A percentile compares a stretch with the other conserved stretches of the same genome.
phyloP scores from a whole-genome alignment of 2,888 invertebrate species.

The Himalopsyche japonica region DNA sequence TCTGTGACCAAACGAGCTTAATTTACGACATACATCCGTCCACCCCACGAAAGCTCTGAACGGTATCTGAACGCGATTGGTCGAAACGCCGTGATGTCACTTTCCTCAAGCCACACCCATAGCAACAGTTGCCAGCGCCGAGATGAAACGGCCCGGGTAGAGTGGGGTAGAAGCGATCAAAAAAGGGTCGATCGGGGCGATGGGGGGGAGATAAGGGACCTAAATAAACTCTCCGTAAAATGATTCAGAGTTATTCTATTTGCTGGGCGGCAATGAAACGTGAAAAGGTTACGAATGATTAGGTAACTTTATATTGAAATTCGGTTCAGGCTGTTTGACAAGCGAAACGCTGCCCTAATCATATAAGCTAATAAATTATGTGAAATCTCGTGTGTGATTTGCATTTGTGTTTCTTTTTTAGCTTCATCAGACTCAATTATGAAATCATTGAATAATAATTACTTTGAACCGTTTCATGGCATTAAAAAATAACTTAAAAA shows the following conservation, averaged over 20 bases:
- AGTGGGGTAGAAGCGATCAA: conserved; percentile 43
- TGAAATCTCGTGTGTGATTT: neutral
- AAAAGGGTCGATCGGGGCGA: neutral
- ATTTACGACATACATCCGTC: conserved; percentile 7
- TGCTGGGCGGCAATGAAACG: neutral
- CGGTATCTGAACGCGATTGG: conserved; percentile 27
- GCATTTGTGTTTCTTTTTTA: too few species aligned
- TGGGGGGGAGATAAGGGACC: neutral
- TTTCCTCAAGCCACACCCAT: conserved; percentile 51
- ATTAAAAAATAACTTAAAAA: too few species aligned
- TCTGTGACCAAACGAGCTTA: neutral
- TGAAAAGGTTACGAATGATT: neutral
- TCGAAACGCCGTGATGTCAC: conserved; percentile 52
- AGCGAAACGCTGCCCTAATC: neutral
- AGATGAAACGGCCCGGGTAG: conserved; percentile 52
- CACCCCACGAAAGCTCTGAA: conserved; percentile 3
- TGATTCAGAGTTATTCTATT: neutral
- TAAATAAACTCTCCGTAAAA: neutral
- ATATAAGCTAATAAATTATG: neutral
- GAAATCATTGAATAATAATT: too few species aligned
- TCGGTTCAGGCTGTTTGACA: neutral
- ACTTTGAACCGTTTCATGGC: too few species aligned
- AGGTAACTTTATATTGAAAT: neutral
- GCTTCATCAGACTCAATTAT: too few species aligned
- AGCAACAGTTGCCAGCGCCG: conserved; percentile 59